Percentiles rank a stretch among this genome's conserved stretches.
phyloP scores from a whole-genome alignment of 2,113 vertebrate genomes.

The Mobula hypostoma region DNA sequence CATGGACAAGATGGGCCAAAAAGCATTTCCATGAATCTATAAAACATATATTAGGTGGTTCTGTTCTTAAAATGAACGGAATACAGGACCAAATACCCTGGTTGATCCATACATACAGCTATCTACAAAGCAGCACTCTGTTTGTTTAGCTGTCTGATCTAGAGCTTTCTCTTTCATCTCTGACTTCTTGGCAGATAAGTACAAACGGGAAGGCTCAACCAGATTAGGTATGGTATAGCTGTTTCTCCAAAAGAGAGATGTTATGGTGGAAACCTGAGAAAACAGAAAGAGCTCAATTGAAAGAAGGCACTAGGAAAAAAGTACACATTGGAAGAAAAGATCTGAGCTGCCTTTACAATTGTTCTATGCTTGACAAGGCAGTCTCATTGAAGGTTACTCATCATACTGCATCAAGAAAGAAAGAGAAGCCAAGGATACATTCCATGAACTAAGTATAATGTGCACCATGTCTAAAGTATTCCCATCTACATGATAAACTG shows the following conservation, averaged over 20 bases:
- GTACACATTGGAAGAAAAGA: not conserved
- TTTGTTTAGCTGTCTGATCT: not conserved
- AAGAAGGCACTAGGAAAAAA: not conserved
- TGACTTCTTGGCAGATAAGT: not conserved
- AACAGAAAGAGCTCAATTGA: not conserved
- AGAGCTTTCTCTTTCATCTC: not conserved
- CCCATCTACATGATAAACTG: not conserved
- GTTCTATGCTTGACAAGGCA: not conserved
- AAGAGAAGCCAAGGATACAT: not conserved
- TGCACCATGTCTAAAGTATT: not conserved
- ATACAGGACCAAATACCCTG: not conserved
- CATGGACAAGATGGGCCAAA: too few species aligned
- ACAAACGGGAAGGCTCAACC: not conserved
- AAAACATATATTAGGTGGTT: too few species aligned
- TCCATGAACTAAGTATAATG: not conserved
- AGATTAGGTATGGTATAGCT: not conserved
- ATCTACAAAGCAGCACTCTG: not conserved
- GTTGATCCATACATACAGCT: not conserved
- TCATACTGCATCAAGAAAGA: not conserved
- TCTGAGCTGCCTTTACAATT: not conserved
- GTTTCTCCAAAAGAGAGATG: not conserved
- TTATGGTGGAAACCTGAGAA: not conserved
- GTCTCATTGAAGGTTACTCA: not conserved
- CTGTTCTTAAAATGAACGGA: not conserved
- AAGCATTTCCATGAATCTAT: too few species aligned